Evolutionary conservation across 2,113 vertebrate genomes (phyloP).

Genomic region (Cisticola juncidis): DNA sequence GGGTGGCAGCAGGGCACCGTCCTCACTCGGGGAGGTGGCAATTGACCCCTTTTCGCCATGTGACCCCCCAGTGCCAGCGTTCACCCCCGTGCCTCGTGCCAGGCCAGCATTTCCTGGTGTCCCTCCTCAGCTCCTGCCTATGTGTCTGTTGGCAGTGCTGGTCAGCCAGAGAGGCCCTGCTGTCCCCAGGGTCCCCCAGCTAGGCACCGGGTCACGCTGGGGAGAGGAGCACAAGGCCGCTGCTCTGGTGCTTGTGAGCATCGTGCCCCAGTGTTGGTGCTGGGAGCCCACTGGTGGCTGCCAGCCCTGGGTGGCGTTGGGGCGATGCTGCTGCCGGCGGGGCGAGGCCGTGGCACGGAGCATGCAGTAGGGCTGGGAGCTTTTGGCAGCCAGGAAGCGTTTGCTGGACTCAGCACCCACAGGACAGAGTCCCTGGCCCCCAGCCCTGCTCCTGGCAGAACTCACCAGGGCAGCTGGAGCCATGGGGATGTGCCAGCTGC

Average conservation of each 20-base stretch:
- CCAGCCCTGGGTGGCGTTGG: rapidly evolving
- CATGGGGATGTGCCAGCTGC: rapidly evolving
- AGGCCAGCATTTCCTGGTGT: background rate
- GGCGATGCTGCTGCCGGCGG: background rate
- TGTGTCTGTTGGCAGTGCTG: background rate
- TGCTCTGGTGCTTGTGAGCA: background rate
- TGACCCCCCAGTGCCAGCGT: rapidly evolving
- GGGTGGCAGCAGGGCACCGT: background rate
- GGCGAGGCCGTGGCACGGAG: background rate
- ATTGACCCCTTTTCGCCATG: background rate
- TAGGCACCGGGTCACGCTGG: background rate
- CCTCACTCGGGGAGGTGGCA: rapidly evolving
- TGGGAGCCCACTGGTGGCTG: background rate
- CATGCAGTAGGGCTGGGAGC: background rate
- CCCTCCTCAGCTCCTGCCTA: background rate
- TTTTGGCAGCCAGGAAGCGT: rapidly evolving
- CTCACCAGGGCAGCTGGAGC: background rate
- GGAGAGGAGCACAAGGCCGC: background rate
- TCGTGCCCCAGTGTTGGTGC: background rate
- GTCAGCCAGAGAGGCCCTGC: background rate
- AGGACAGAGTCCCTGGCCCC: background rate
- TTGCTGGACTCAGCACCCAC: background rate
- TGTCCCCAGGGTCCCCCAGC: background rate
- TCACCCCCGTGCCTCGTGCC: background rate
- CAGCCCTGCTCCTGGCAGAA: background rate